Evolutionary conservation across 2,113 vertebrate genomes (phyloP).

Genomic region (Lota lota): DNA sequence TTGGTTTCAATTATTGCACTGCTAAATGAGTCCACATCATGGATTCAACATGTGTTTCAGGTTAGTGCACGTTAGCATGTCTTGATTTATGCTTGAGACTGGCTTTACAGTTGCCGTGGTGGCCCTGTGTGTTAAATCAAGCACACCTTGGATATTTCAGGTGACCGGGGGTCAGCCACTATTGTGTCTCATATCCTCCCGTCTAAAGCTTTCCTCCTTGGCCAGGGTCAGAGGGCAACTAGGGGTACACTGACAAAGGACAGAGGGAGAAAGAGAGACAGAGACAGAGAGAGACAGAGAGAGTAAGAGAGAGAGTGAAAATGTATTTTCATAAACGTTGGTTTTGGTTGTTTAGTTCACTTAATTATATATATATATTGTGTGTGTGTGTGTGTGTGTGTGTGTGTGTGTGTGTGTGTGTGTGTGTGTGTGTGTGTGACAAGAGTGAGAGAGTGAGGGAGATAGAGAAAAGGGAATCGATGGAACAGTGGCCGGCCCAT

Average conservation of each 20-base stretch:
- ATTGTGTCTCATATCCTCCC: slow-evolving; percentile 63
- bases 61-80: slow-evolving; percentile 6
- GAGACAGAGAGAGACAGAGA: too few relatives aligned
- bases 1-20: slow-evolving; percentile 33
- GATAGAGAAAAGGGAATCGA: not conserved
- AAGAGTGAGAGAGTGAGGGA: slow-evolving; percentile 21
- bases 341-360: too few relatives aligned
- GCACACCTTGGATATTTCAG: slow-evolving; percentile 53
- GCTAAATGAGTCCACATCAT: slow-evolving; percentile 17
- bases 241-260: too few relatives aligned
- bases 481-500: slow-evolving; percentile 42
- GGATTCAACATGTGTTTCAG: slow-evolving; percentile 23
- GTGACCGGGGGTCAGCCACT: slow-evolving; percentile 43
- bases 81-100: slow-evolving; percentile 26
- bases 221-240: too few relatives aligned
- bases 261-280: too few relatives aligned
- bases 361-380: too few relatives aligned
- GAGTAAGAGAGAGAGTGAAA: too few relatives aligned
- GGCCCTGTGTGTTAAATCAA: slow-evolving; percentile 39
- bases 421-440: not conserved
- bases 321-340: too few relatives aligned
- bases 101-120: slow-evolving; percentile 17
- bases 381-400: too few relatives aligned
- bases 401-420: too few relatives aligned
- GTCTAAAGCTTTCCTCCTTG: slow-evolving; percentile 35